Evolutionary conservation across 1,140 invertebrate genomes (phyloP), one percentile per base, ranked within the genome.

Genomic region (Heliconius eleuchia): DNA sequence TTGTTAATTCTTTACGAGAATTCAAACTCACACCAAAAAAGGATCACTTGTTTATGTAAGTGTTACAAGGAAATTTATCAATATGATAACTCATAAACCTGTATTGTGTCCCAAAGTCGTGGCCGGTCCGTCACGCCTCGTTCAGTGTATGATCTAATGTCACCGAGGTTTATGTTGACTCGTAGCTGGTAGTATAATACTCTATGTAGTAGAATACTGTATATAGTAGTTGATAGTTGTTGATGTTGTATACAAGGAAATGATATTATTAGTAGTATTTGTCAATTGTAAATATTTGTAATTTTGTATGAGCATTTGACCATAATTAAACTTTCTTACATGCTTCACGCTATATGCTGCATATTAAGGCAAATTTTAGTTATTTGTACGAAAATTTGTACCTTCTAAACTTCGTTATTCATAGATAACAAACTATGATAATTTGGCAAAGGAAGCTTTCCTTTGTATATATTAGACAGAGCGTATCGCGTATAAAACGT

Each of bases 21-120:
- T 5, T 27, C 8, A 13, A 66, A 66, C 7, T 23, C 23, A 66
- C 4, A 66, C 11, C 1, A 30, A 66, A 66, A 23, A 11, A n/a
- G 0, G 30, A 30, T 27, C 11, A 23, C 8, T 23, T 23, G n/a
- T 8, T 57, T 66, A 66, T 66, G 60, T 66, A 66, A 66, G 60
- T 66, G 60, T 66, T 66, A 66, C 60, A 66, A 66, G 60, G 60
- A 66, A 66, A 66, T 66, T 52, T 66, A 66, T 66, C 60, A 30
- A 66, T 66, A 66, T 30, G 60, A 66, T 66, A 66, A 66, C 60
- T 66, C 60, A 66, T 30, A 30, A 66, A 66, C 60, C 27, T 66
- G 60, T 66, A 66, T 66, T 66, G 60, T 66, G 27, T 66, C 60
- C 23, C 23, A 23, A 23, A 30, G 23, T 30, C 27, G 60, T 66